These are phyloP conservation scores for Potamilus streckersoni DNA, from an alignment of 1,140 invertebrate genomes.

Conservation along the genomic window DNA sequence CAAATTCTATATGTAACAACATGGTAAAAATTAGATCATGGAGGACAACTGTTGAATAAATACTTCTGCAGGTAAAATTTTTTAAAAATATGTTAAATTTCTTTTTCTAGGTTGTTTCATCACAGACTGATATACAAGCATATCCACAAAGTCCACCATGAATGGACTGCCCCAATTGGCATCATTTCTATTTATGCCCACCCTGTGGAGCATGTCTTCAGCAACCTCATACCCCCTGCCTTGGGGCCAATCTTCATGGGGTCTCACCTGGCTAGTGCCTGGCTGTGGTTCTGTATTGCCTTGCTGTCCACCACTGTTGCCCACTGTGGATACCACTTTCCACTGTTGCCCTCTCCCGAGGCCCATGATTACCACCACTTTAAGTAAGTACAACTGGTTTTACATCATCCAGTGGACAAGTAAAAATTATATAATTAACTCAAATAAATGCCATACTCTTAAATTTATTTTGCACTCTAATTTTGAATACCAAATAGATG, in stretches of 20 bases:
- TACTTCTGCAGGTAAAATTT: not conserved
- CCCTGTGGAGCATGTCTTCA: slow-evolving; percentile 87
- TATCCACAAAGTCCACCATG: slow-evolving; percentile 85
- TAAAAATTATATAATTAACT: too few species aligned
- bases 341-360: slow-evolving; percentile 89
- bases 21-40: not conserved
- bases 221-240: slow-evolving; percentile 84
- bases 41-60: not conserved
- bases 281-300: slow-evolving; percentile 85
- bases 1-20: not conserved
- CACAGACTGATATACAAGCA: slow-evolving; percentile 81
- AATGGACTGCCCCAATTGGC: slow-evolving; percentile 66
- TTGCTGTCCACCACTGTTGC: slow-evolving; percentile 85
- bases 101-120: slow-evolving; percentile 77
- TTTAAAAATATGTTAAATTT: not conserved
- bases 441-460: too few species aligned
- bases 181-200: slow-evolving; percentile 88
- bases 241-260: slow-evolving; percentile 84
- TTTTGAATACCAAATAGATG: too few species aligned
- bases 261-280: slow-evolving; percentile 84
- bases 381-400: slow-evolving; percentile 71
- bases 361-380: slow-evolving; percentile 90
- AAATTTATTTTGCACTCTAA: too few species aligned
- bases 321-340: slow-evolving; percentile 90
- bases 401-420: too few species aligned